These are phyloP conservation scores for Hemicordylus capensis DNA, from an alignment of 2,113 vertebrate genomes.

Conservation along the genomic window DNA sequence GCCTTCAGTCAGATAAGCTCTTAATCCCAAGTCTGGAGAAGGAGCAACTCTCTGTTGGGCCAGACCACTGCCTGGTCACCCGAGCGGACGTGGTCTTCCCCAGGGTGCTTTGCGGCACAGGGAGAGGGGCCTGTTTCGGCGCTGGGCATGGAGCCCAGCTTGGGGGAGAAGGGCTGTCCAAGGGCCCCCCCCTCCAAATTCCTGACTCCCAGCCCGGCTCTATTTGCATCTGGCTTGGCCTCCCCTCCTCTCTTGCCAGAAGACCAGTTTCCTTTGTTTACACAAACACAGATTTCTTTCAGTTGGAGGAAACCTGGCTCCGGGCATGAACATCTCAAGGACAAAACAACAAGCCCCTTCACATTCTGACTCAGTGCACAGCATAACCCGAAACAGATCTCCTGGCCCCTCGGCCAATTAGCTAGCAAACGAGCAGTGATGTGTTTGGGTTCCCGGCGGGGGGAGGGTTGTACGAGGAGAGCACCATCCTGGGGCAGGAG, in stretches of 20 bases:
- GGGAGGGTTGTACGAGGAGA: not conserved
- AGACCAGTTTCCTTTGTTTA: slow-evolving; percentile 7
- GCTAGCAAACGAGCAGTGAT: not conserved
- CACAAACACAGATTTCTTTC: not conserved
- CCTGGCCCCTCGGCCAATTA: not conserved
- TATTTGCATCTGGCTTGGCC: not conserved
- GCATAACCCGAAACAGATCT: not conserved
- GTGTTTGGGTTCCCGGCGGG: not conserved
- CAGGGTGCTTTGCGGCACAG: not conserved
- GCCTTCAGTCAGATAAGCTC: too few relatives aligned
- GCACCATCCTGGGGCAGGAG: not conserved
- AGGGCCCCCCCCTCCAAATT: not conserved
- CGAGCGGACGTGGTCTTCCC: not conserved
- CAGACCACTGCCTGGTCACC: too few relatives aligned
- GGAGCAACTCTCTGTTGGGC: too few relatives aligned
- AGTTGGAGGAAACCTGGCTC: not conserved
- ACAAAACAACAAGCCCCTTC: not conserved
- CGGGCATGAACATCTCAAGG: not conserved
- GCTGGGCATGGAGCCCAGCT: not conserved
- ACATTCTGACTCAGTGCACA: not conserved
- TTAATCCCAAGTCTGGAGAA: not conserved
- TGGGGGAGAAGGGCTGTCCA: not conserved
- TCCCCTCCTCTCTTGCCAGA: not conserved
- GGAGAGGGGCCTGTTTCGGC: not conserved
- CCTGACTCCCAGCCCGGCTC: not conserved